phyloP scores from a whole-genome alignment of 2,797 vertebrate genomes.

The Rousettus madagascariensis region DNA sequence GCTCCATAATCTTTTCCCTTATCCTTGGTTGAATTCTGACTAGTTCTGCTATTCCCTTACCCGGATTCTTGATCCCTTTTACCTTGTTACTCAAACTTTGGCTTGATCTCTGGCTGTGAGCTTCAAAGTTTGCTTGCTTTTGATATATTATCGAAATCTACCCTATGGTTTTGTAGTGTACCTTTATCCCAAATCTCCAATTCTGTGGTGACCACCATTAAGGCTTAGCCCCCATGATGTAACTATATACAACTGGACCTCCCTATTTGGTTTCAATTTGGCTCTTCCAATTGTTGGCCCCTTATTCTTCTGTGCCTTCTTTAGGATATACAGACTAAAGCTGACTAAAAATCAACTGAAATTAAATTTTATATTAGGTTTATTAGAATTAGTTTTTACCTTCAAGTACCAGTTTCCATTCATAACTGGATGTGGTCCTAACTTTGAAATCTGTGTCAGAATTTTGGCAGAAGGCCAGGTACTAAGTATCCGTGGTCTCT shows the following conservation, averaged over 20 bases:
- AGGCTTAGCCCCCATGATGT: background rate
- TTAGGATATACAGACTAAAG: background rate
- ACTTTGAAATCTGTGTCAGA: conserved; percentile 85
- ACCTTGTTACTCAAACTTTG: background rate
- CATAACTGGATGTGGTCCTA: conserved; percentile 78
- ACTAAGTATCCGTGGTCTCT: conserved; percentile 88
- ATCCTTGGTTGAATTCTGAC: background rate
- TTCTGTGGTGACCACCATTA: background rate
- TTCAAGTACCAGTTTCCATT: conserved; percentile 86
- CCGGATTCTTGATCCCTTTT: background rate
- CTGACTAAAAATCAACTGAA: background rate
- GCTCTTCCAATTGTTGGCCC: background rate
- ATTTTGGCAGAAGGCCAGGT: conserved; percentile 89
- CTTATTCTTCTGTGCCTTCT: background rate
- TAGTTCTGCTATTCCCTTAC: background rate
- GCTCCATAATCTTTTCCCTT: background rate
- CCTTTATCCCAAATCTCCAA: conserved; percentile 31
- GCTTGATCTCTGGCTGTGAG: conserved; percentile 3
- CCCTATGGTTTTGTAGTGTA: background rate
- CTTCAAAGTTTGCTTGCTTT: conserved; percentile 17
- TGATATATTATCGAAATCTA: background rate
- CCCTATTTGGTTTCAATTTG: conserved; percentile 6
- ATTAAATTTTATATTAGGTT: background rate
- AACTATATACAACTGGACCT: background rate
- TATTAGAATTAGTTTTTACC: conserved; percentile 79